Evolutionary conservation across 2,113 vertebrate species (phyloP).

Genomic region (Delphinapterus leucas): DNA sequence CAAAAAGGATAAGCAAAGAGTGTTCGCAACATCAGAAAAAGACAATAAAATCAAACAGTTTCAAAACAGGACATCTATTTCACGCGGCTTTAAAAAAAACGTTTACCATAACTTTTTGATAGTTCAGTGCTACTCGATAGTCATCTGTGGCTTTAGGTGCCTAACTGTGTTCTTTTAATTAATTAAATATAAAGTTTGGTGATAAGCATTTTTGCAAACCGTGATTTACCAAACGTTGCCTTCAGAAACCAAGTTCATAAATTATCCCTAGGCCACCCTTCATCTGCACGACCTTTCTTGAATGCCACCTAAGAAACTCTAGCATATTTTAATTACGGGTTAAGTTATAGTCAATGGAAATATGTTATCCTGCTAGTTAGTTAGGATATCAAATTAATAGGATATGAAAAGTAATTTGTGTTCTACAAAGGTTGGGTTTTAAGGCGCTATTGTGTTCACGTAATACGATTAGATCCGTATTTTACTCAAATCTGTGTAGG

Average conservation of each 20-base stretch:
- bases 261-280: fast-evolving
- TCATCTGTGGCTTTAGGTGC: neutral
- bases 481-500: neutral
- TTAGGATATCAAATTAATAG: fast-evolving
- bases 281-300: too few species aligned
- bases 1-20: neutral
- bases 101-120: neutral
- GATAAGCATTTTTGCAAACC: neutral
- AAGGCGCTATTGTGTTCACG: neutral
- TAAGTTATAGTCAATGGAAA: neutral
- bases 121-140: neutral
- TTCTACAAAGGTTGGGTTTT: neutral
- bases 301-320: fast-evolving
- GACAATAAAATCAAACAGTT: too few species aligned
- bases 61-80: neutral
- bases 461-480: neutral
- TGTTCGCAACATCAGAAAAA: neutral
- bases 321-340: neutral
- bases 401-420: neutral
- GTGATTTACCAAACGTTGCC: neutral
- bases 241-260: neutral
- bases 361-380: neutral
- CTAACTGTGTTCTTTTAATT: neutral
- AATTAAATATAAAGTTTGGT: neutral
- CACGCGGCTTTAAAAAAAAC: too few species aligned